phyloP scores from a whole-genome alignment of 2,888 invertebrate genomes.

The Ceratothoa steindachneri region DNA sequence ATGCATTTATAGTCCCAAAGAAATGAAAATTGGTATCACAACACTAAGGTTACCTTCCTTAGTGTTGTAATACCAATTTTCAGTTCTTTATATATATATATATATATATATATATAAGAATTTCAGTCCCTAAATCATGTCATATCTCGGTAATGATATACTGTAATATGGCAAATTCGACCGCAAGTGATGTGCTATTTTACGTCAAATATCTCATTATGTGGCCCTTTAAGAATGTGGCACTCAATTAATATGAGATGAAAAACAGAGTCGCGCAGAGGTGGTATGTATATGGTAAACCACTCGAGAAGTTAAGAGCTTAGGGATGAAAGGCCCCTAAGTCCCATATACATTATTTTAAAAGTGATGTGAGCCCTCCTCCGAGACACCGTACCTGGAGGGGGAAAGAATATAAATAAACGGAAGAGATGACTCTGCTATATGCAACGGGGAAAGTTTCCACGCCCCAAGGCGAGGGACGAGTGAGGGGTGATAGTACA shows the following conservation, averaged over 20 bases:
- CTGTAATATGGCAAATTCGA: too few relatives aligned
- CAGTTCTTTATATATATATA: too few relatives aligned
- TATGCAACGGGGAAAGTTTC: not conserved
- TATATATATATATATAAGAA: too few relatives aligned
- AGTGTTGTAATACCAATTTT: too few relatives aligned
- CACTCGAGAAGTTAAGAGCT: not conserved
- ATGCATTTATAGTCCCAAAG: too few relatives aligned
- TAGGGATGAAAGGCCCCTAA: conserved; percentile 7
- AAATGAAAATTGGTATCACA: too few relatives aligned
- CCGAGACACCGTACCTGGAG: not conserved
- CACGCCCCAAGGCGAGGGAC: not conserved
- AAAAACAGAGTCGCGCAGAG: not conserved
- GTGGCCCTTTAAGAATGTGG: not conserved
- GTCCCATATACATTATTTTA: conserved; percentile 1
- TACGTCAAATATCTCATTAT: too few relatives aligned
- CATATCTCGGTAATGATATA: too few relatives aligned
- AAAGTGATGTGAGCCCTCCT: not conserved
- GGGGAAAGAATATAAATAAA: not conserved
- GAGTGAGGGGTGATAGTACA: not conserved
- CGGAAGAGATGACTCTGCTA: conserved; percentile 1
- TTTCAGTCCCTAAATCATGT: too few relatives aligned
- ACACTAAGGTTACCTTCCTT: not conserved
- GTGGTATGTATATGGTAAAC: not conserved
- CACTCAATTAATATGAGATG: not conserved
- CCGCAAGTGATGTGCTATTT: too few relatives aligned